phyloP scores from a whole-genome alignment of 2,113 vertebrate species.

The Neopipo cinnamomea region DNA sequence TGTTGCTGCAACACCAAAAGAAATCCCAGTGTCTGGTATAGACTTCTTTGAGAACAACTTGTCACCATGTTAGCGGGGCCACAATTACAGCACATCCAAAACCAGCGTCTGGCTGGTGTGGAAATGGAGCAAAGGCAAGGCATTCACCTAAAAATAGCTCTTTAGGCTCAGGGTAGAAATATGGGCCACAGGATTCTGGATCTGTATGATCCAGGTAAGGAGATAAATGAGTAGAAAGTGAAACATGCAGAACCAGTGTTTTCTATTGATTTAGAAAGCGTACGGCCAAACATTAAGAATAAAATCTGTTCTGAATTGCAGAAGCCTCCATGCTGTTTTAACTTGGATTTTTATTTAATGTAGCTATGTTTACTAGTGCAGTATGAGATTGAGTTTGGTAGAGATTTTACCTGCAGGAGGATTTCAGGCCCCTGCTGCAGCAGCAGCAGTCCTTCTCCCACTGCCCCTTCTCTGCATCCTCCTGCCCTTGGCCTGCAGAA shows the following conservation, averaged over 20 bases:
- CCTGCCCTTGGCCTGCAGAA: background rate
- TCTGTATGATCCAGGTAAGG: background rate
- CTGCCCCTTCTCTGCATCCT: background rate
- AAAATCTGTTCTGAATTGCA: background rate
- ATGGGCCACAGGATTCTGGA: background rate
- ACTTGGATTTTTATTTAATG: background rate
- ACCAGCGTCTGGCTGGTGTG: background rate
- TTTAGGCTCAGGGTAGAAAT: background rate
- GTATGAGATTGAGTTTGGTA: background rate
- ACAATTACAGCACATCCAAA: background rate
- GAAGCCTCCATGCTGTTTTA: background rate
- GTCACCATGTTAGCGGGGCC: accelerated
- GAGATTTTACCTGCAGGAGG: background rate
- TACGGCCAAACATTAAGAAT: background rate
- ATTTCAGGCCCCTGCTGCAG: background rate
- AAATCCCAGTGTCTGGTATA: background rate
- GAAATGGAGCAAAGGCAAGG: background rate
- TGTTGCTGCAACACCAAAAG: background rate
- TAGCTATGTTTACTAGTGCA: background rate
- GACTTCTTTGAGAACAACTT: background rate
- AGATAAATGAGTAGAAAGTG: background rate
- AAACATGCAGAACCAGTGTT: background rate
- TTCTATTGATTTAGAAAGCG: background rate
- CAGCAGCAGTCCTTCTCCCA: background rate
- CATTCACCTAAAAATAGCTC: background rate